Evolutionary conservation across 2,797 vertebrate genomes (phyloP).

Genomic region (Distichodus sexfasciatus): DNA sequence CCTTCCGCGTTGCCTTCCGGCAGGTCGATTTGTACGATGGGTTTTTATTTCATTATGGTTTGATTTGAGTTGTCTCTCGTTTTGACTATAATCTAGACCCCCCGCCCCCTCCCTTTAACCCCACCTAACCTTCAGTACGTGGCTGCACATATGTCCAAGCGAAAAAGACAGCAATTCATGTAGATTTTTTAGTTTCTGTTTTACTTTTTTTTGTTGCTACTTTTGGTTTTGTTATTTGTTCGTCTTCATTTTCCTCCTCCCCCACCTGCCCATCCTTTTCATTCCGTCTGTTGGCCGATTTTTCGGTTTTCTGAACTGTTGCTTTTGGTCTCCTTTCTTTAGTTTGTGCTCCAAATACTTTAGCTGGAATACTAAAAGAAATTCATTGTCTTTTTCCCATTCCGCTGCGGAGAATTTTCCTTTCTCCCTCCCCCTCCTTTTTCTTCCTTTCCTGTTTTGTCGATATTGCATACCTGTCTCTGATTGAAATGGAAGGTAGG

Average conservation of each 20-base stretch:
- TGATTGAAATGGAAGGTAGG: slow-evolving; percentile 98
- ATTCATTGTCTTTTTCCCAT: slow-evolving; percentile 95
- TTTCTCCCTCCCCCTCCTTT: slow-evolving; percentile 80
- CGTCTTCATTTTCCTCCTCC: slow-evolving; percentile 54
- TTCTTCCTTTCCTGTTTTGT: slow-evolving; percentile 69
- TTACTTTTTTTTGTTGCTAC: slow-evolving; percentile 54
- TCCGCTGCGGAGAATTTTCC: slow-evolving; percentile 96
- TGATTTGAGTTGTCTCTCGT: slow-evolving; percentile 60
- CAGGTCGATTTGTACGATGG: slow-evolving; percentile 51
- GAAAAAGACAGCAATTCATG: slow-evolving; percentile 75
- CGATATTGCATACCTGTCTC: slow-evolving; percentile 96
- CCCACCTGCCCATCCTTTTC: no score
- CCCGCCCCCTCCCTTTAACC: slow-evolving; percentile 27
- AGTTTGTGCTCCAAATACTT: slow-evolving; percentile 55
- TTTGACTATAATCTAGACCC: slow-evolving; percentile 53
- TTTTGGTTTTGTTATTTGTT: slow-evolving; percentile 57
- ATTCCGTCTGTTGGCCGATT: slow-evolving; percentile 54
- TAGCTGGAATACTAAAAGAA: slow-evolving; percentile 90
- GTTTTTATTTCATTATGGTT: no score
- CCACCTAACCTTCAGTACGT: slow-evolving; percentile 57
- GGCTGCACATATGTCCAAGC: slow-evolving; percentile 69
- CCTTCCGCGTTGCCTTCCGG: slow-evolving; percentile 39
- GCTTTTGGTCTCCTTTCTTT: slow-evolving; percentile 58
- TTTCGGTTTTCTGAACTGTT: slow-evolving; percentile 55
- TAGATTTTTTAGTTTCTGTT: slow-evolving; percentile 57